phyloP scores from a whole-genome alignment of 2,113 vertebrate species.

The Rhodinocichla rosea region DNA sequence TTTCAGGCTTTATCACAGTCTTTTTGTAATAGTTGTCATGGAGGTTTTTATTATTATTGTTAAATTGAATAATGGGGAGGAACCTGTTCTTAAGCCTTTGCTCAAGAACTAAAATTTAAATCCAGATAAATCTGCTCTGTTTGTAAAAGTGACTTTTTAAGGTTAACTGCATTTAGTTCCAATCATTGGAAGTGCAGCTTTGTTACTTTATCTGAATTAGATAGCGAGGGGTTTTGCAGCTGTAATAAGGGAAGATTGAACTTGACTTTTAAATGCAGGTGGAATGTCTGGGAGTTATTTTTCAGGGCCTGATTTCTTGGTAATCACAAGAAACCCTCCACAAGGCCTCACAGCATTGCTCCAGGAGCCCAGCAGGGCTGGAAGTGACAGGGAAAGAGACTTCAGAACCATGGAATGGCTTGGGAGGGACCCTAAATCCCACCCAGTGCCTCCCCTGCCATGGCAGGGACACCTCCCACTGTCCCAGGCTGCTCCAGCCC shows the following conservation, averaged over 20 bases:
- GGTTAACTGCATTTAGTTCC: conserved; percentile 24
- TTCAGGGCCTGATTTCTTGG: neutral
- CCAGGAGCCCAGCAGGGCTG: neutral
- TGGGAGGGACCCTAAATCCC: fast-evolving
- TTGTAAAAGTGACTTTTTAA: conserved; percentile 24
- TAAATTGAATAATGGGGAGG: conserved; percentile 56
- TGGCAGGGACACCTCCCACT: neutral
- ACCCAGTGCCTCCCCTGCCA: neutral
- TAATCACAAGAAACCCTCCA: neutral
- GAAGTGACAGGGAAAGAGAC: neutral
- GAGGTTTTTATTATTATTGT: conserved; percentile 57
- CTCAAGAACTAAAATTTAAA: neutral
- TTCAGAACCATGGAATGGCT: neutral
- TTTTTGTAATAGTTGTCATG: conserved; percentile 55
- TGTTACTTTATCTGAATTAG: conserved; percentile 4
- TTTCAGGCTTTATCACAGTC: conserved; percentile 26
- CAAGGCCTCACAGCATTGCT: neutral
- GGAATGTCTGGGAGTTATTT: neutral
- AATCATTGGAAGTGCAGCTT: neutral
- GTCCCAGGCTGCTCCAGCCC: neutral
- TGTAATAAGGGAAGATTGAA: neutral
- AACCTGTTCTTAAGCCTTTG: conserved; percentile 23
- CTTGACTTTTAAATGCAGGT: neutral
- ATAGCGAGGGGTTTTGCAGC: neutral
- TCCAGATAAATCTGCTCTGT: neutral